Evolutionary conservation across 2,113 vertebrate genomes (phyloP), one percentile per base, ranked within the genome.

Genomic region (Leptodactylus fuscus): DNA sequence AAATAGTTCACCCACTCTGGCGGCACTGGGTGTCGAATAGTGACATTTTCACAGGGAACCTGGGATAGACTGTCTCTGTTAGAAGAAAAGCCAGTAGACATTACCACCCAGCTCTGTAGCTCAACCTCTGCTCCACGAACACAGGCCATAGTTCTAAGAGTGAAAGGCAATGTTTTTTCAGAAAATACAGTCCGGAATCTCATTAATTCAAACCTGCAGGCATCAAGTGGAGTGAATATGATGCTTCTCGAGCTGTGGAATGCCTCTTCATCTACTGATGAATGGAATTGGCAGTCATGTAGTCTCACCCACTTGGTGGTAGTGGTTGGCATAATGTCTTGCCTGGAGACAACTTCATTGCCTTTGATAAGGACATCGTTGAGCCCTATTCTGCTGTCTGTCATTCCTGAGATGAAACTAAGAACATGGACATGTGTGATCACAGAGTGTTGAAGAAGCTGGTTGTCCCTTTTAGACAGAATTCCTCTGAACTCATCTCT

Each of bases 1-100:
- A 97, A 97, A 90, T 96, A 97, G 91, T 97, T 97, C 46, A 96
- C 96, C 96, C 96, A 97, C 77, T 95, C 94, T 0, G 90, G 92
- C 27, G 96, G 96, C 85, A 97, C 94, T 0, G 96, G 96, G 87
- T 96, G 97, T 18, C 95, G 93, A 16, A 97, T 90, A 92, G 94
- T 95, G 75, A 97, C 93, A 0, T 96, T 96, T 90, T 97, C 96
- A 88, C 96, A 97, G 18, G 96, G 96, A 5, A 96, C 94, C 89
- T 95, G 91, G 60, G 92, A 93, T 84, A 97, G 93, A 49, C 92
- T 91, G 85, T 97, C 95, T 1, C 94, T 89, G 88, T 96, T 97
- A 29, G 96, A 95, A 16, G 94, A 95, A 91, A 96, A 97, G 3
- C 95, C 96, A 0, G 94, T 76, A 2, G 96, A 96, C 96, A 97